Conservation (phyloP, 2,797 vertebrate species). For the Phylloscopus collybita region DNA sequence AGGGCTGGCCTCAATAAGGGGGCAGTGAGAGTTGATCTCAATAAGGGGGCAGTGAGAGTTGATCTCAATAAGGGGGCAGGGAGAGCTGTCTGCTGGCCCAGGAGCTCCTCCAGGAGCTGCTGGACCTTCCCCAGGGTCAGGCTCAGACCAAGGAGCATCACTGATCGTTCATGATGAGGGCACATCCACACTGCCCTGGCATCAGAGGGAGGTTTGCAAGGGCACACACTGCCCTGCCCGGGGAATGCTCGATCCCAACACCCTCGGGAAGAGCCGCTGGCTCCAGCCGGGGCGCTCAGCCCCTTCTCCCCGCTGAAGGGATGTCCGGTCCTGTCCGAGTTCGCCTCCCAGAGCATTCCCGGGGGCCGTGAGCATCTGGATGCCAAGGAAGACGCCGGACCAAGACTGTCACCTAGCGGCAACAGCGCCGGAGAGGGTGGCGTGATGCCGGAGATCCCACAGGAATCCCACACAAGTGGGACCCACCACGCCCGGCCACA, state of each 20-base stretch:
- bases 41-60: background rate
- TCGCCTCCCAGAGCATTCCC: background rate
- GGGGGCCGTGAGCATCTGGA: background rate
- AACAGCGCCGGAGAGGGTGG: background rate
- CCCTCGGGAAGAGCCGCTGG: background rate
- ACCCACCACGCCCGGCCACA: accelerated
- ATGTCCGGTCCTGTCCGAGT: background rate
- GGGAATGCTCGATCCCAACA: background rate
- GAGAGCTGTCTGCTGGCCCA: background rate
- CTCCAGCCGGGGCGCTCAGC: background rate
- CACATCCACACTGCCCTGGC: background rate
- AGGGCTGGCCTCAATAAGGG: background rate
- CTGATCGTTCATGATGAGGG: background rate
- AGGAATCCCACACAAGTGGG: background rate
- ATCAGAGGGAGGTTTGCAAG: background rate
- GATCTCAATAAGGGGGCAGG: accelerated
- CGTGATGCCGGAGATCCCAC: background rate
- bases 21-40: background rate
- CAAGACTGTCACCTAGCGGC: conserved; percentile 47
- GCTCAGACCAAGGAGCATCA: background rate
- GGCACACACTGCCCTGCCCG: background rate
- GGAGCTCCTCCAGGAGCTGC: background rate
- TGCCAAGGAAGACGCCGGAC: background rate
- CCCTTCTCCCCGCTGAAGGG: background rate
- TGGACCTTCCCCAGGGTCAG: background rate